A percentile compares a stretch with the other conserved stretches of the same genome.
phyloP scores from a whole-genome alignment of 2,888 invertebrate genomes.

The Neoitamus cyanurus region DNA sequence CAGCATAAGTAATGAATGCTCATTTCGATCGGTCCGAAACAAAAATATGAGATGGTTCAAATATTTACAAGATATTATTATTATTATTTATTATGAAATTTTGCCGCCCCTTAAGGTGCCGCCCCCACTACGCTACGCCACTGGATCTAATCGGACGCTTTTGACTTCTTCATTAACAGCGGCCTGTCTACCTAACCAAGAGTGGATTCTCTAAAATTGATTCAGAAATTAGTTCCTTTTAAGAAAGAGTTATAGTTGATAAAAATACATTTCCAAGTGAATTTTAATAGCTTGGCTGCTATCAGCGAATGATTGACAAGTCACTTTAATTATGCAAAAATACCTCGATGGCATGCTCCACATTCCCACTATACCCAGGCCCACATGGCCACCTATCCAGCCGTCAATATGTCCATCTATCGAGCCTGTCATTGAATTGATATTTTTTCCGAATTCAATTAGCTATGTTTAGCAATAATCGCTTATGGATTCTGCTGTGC shows the following conservation, averaged over 20 bases:
- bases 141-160: too few relatives aligned
- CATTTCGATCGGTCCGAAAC: too few relatives aligned
- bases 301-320: not conserved
- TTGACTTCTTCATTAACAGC: not conserved
- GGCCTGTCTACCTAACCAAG: not conserved
- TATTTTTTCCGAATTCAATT: not conserved
- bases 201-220: not conserved
- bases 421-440: not conserved
- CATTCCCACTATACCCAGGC: not conserved
- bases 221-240: not conserved
- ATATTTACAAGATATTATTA: too few relatives aligned
- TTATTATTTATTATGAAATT: too few relatives aligned
- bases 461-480: not conserved
- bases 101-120: too few relatives aligned
- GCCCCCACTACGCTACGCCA: too few relatives aligned
- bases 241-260: not conserved
- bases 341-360: not conserved
- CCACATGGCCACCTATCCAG: not conserved
- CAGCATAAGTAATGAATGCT: too few relatives aligned
- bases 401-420: not conserved
- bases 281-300: not conserved
- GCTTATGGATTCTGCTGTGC: not conserved
- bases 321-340: not conserved
- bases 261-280: not conserved
- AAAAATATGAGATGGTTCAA: too few relatives aligned